Evolutionary conservation across 2,113 vertebrate species (phyloP).

Genomic region (Callospermophilus lateralis): DNA sequence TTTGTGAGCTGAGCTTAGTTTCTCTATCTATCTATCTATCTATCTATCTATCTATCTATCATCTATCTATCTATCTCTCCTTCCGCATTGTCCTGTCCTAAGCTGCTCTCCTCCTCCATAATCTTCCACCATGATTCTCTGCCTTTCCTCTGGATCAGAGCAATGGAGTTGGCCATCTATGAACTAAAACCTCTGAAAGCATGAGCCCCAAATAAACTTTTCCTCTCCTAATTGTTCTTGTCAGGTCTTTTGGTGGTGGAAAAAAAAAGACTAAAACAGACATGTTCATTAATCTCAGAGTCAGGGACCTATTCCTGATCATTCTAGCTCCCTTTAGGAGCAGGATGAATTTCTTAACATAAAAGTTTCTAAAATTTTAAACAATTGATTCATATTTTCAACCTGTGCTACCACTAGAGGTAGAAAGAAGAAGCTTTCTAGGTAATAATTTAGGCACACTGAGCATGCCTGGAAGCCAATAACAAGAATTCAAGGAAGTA

Average conservation of each 20-base stretch:
- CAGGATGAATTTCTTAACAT: neutral
- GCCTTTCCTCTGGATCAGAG: too few relatives aligned
- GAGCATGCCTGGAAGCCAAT: neutral
- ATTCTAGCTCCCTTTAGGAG: neutral
- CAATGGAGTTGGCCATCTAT: too few relatives aligned
- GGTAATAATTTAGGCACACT: neutral
- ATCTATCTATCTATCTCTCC: too few relatives aligned
- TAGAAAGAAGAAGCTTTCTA: neutral
- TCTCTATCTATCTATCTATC: too few relatives aligned
- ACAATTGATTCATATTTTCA: neutral
- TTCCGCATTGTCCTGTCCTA: too few relatives aligned
- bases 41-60: too few relatives aligned
- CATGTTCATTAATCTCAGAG: neutral
- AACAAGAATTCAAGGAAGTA: constrained; percentile 15
- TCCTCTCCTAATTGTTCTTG: too few relatives aligned
- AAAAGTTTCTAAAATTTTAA: neutral
- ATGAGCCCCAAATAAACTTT: too few relatives aligned
- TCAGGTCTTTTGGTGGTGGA: neutral
- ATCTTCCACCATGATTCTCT: too few relatives aligned
- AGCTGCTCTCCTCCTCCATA: too few relatives aligned
- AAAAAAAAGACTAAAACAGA: neutral
- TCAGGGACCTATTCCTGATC: neutral
- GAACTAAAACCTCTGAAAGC: too few relatives aligned
- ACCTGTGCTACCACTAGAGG: neutral
- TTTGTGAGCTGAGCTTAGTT: too few relatives aligned